Conservation (phyloP, 1,140 invertebrate genomes). For the Cheumatopsyche charites region DNA sequence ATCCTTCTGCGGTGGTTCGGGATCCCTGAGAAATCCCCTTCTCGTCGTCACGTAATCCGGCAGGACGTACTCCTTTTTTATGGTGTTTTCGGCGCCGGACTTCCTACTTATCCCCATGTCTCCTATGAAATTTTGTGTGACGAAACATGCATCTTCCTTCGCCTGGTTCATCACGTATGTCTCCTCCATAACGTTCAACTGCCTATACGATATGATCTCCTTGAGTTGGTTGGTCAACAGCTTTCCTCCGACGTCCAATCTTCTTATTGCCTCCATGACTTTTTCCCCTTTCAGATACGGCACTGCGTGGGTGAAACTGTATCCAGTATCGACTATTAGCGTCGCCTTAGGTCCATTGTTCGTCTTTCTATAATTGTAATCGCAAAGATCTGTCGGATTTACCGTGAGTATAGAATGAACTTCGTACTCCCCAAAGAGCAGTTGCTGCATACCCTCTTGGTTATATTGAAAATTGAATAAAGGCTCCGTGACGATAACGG, state of each 20-base stretch:
- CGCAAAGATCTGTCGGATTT: constrained; percentile 75
- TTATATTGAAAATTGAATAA: constrained; percentile 92
- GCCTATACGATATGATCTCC: constrained; percentile 95
- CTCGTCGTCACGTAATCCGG: constrained; percentile 91
- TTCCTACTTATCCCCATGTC: constrained; percentile 82
- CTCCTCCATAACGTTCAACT: constrained; percentile 98
- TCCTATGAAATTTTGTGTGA: constrained; percentile 82
- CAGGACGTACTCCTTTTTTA: constrained; percentile 90
- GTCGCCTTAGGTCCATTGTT: constrained; percentile 72
- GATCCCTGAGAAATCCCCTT: constrained; percentile 76
- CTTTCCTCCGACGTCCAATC: constrained; percentile 97
- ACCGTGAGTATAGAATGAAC: constrained; percentile 83
- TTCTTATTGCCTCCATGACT: constrained; percentile 74
- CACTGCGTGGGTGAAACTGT: constrained; percentile 94
- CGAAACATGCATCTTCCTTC: constrained; percentile 97
- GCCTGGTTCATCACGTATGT: constrained; percentile 98
- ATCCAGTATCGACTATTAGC: constrained; percentile 91
- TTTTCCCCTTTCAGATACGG: constrained; percentile 93
- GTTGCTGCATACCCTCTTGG: constrained; percentile 92
- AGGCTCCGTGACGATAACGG: constrained; percentile 92
- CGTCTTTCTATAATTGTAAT: constrained; percentile 67
- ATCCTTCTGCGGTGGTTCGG: constrained; percentile 62
- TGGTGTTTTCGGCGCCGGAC: constrained; percentile 67
- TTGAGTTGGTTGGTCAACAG: constrained; percentile 97
- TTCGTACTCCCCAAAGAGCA: constrained; percentile 98